phyloP scores from a whole-genome alignment of 2,797 vertebrate species.

The Silurus lanzhouensis region DNA sequence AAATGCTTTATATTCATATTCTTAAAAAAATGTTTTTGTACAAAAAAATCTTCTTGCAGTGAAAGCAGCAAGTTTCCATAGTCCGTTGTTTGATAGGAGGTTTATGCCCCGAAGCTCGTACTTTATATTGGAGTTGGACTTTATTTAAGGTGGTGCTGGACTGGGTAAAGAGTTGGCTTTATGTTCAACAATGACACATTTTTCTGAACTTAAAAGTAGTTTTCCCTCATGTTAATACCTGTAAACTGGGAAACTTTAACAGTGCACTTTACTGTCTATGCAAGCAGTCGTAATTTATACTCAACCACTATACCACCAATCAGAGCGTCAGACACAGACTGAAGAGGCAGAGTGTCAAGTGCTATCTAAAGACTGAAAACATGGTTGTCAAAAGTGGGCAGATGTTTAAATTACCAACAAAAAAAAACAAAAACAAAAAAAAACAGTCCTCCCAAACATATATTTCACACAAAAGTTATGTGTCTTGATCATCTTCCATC shows the following conservation, averaged over 20 bases:
- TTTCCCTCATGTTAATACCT: conserved; percentile 91
- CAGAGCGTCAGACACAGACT: conserved; percentile 80
- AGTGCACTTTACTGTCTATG: conserved; percentile 96
- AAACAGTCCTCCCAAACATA: conserved; percentile 79
- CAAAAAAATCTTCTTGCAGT: conserved; percentile 85
- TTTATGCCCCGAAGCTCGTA: conserved; percentile 50
- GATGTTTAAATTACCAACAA: conserved; percentile 77
- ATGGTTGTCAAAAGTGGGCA: conserved; percentile 50
- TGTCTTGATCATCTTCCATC: conserved; percentile 53
- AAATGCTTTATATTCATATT: conserved; percentile 87
- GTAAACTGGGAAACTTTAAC: conserved; percentile 99
- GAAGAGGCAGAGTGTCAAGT: conserved; percentile 87
- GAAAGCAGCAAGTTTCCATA: conserved; percentile 83
- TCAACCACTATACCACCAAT: conserved; percentile 86
- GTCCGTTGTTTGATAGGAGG: conserved; percentile 75
- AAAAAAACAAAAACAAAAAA: conserved; percentile 72
- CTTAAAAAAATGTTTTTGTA: conserved; percentile 87
- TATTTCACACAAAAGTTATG: conserved; percentile 71
- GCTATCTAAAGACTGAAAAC: conserved; percentile 68
- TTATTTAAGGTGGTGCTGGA: conserved; percentile 61
- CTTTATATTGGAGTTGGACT: conserved; percentile 74
- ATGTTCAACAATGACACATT: conserved; percentile 77
- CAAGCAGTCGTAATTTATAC: conserved; percentile 89
- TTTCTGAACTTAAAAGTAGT: conserved; percentile 80
- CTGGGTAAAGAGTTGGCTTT: conserved; percentile 81